Base-by-base conservation (phyloP, 2,888 invertebrate genomes). In the Coremacera marginata region DNA sequence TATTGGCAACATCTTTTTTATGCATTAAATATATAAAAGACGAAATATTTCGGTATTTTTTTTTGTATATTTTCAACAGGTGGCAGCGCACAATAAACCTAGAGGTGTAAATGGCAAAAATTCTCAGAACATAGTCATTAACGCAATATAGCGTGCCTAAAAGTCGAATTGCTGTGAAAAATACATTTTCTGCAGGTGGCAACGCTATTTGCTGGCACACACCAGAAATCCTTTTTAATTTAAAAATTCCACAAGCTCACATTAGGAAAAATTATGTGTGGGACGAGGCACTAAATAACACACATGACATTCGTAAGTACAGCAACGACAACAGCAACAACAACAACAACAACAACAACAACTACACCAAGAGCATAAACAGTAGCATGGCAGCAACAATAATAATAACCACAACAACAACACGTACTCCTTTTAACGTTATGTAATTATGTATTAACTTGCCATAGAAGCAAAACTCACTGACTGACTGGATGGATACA, bases 161-260 rank as follows among this genome's bases (percentile, higher is more conserved):
- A 11, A 44, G 44, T 11, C 0, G 11, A 60, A 5, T 25, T 22
- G 55, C 19, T 19, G 31, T 9, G n/a, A 34, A 9, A 34, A 19
- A 8, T 9, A 55, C 5, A 11, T 8, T 22, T 31, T 25, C 7
- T 34, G 8, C 70, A 31, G 63, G 49, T 73, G 72, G 72, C 72
- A 63, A 73, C 72, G 22, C 49, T 49, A 57, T 5, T 5, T 2
- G 8, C 70, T 22, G 44, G 62, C 62, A 27, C 27, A 19, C n/a
- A 37, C 7, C 37, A 22, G 62, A 63, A 51, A 63, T 73, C 63
- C 73, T 51, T 73, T 73, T 73, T 73, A 73, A 73, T 73, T 73
- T 63, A 34, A 65, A 52, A 73, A 73, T 73, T 63, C 73, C 73
- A 31, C 22, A 63, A 52, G 63, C 55, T 19, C 51, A 63, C 44